Evolutionary conservation across 2,113 vertebrate genomes (phyloP).

Genomic region (Prunella fulvescens): DNA sequence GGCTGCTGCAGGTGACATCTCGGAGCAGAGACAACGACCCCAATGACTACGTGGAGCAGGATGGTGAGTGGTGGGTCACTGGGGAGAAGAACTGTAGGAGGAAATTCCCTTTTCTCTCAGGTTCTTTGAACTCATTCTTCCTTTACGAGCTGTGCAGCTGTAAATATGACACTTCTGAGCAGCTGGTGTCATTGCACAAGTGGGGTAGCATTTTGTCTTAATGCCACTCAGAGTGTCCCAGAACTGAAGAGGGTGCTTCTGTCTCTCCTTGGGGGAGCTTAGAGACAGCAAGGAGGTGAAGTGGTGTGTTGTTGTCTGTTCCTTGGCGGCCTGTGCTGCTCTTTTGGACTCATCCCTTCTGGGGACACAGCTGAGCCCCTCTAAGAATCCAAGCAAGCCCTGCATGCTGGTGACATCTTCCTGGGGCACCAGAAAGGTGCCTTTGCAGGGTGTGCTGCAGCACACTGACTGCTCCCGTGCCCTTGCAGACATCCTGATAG

Average conservation of each 20-base stretch:
- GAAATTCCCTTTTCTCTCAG: background rate
- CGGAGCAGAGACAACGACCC: slow-evolving; percentile 95
- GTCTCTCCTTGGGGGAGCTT: background rate
- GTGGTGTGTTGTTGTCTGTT: background rate
- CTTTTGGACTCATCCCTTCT: background rate
- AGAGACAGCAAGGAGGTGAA: background rate
- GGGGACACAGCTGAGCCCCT: background rate
- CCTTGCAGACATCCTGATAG: slow-evolving; percentile 88
- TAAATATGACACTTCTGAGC: background rate
- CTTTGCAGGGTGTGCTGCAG: background rate
- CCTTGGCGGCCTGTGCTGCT: background rate
- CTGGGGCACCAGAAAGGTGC: background rate
- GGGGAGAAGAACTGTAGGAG: background rate
- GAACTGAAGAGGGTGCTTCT: background rate
- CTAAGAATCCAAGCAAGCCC: background rate
- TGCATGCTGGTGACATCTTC: background rate
- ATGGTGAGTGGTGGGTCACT: slow-evolving; percentile 73
- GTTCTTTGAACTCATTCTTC: background rate
- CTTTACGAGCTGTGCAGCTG: background rate
- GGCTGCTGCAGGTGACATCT: slow-evolving; percentile 86
- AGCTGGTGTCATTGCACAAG: background rate
- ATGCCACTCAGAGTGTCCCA: background rate
- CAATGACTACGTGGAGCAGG: slow-evolving; percentile 95
- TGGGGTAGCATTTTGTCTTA: background rate
- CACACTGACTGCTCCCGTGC: background rate